Evolutionary conservation across 2,113 vertebrate genomes (phyloP), one percentile per base, ranked within the genome.

Genomic region (Chroicocephalus ridibundus): DNA sequence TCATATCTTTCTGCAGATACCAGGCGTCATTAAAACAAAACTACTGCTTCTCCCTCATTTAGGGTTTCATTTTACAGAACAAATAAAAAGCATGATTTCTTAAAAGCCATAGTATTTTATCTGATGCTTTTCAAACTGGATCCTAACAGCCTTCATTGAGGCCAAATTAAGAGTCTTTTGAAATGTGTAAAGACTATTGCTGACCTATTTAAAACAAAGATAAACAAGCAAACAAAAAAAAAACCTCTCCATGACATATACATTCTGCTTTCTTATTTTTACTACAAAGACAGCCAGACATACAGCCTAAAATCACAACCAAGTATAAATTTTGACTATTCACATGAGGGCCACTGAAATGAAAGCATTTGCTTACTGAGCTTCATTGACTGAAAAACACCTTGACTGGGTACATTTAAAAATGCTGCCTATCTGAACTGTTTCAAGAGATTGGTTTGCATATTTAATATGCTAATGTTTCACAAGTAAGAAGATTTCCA

Each of bases 281-380:
- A 90, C 21, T 80, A 70, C 58, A 62, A 70, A 94, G 61, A 83
- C 51, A 91, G 61, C 7, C 65, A 78, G 74, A 24, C 25, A 65
- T 19, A 76, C 20, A 77, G 54, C 51, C 58, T 93, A 87, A 96
- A 95, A 80, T 91, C 84, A 91, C 36, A 77, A 90, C 27, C 29
- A 92, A 74, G 49, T 87, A 74, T 82, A 94, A 85, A 80, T 93
- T 94, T 76, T 80, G 22, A 79, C 75, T 66, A 25, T 58, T 86
- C 81, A 93, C 42, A 15, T 3, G 74, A 91, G 74, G 47, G 25
- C 22, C n/a, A 88, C 2, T 66, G 57, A 94, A 91, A 92, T 47
- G 51, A 95, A 94, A 91, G 40, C n/a, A 72, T 91, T 92, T 94
- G 34, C 62, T 93, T 87, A 54, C 69, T 87, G 66, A 96, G 74